Evolutionary conservation across 2,888 invertebrate genomes (phyloP).

Genomic region (Atherix ibis): DNA sequence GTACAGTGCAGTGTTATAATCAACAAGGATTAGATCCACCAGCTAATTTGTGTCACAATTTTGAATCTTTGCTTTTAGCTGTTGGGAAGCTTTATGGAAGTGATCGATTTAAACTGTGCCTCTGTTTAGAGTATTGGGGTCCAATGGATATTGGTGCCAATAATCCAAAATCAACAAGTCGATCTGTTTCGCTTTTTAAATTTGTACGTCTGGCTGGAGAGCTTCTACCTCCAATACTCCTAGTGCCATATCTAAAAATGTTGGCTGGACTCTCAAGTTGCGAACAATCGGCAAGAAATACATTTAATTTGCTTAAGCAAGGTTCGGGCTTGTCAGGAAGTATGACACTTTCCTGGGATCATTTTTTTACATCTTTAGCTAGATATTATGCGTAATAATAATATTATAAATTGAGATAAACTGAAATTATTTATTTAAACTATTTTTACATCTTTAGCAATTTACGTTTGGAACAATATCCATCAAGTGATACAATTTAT

Average conservation of each 20-base stretch:
- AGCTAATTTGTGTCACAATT: slow-evolving; percentile 53
- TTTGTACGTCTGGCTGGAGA: slow-evolving; percentile 82
- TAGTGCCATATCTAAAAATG: slow-evolving; percentile 77
- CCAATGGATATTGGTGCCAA: slow-evolving; percentile 20
- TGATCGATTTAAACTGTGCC: slow-evolving; percentile 51
- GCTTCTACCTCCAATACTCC: slow-evolving; percentile 64
- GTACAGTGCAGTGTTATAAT: slow-evolving; percentile 56
- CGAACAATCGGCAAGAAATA: slow-evolving; percentile 58
- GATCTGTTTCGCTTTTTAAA: slow-evolving; percentile 71
- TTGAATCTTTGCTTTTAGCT: slow-evolving; percentile 67
- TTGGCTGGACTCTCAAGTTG: slow-evolving; percentile 65
- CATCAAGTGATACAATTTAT: slow-evolving; percentile 48
- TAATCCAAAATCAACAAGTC: slow-evolving; percentile 33
- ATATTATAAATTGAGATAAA: too few relatives aligned
- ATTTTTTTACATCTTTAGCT: slow-evolving; percentile 64
- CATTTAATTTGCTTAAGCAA: slow-evolving; percentile 60
- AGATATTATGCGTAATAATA: slow-evolving; percentile 51
- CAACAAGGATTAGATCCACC: slow-evolving; percentile 67
- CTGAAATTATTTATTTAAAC: too few relatives aligned
- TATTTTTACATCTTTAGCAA: slow-evolving; percentile 32
- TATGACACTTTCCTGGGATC: slow-evolving; percentile 61
- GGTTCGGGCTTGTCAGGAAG: slow-evolving; percentile 37
- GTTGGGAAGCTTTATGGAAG: slow-evolving; percentile 61
- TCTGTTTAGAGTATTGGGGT: slow-evolving; percentile 71
- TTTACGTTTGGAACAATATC: slow-evolving; percentile 51